Base-by-base conservation (phyloP, 2,113 vertebrate species). In the Gasterosteus aculeatus region DNA sequence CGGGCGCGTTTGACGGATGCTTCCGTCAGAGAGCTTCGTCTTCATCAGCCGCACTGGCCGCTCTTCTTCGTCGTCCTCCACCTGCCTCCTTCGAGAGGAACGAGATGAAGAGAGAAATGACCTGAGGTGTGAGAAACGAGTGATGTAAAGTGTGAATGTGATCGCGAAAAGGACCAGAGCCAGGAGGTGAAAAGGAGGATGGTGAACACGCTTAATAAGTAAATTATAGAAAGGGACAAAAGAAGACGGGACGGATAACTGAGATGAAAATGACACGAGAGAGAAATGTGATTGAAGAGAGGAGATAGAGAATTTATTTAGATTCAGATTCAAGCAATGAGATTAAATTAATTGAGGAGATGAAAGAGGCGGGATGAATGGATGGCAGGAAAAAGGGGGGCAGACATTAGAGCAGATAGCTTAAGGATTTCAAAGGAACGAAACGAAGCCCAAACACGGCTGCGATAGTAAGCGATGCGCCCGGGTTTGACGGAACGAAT, bases 1-100 rank as follows among this genome's bases (percentile, higher is more conserved):
- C 62, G 76, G 78, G 77, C 67, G 68, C 11, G 10, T 73, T 54
- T 87, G 88, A 90, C 85, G 71, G 84, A 89, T 89, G 75, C 67
- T 84, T 60, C 72, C 57, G n/a, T 85, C 87, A 78, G 49, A 31
- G 3, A 26, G 75, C 75, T 63, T 76, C 78, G 77, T 83, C 76
- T 85, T 82, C 82, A 90, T 88, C 85, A 75, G 54, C 22, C 63
- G 15, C 39, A 58, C 67, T 70, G 74, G 84, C 76, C 76, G 69
- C 73, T 49, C 29, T 46, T 65, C 58, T 72, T 39, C 57, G 62
- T 87, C 73, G 18, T 33, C 59, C 64, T 69, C 15, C 60, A 16
- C 67, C 68, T 65, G 42, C 29, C 59, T 56, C 68, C 22, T 26
- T 26, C 22, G 22, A 26, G 22, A 26, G 22, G 22, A 26, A 26